Evolutionary conservation across 2,113 vertebrate genomes (phyloP).

Genomic region (Paedocypris sp.): DNA sequence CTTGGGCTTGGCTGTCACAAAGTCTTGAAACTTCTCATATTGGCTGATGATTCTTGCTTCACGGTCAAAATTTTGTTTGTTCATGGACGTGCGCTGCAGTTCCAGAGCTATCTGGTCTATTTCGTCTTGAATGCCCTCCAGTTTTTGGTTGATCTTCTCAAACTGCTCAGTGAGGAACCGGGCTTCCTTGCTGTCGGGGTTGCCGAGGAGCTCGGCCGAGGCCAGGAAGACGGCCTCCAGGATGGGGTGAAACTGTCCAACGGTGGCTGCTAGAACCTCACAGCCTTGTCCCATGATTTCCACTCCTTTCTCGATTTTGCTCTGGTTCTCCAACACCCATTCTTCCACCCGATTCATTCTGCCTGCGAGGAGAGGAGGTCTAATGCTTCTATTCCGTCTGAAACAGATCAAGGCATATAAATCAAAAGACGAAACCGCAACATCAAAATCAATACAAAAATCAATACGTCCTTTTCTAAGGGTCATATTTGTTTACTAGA

Average conservation of each 20-base stretch:
- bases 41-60: slow-evolving; percentile 65
- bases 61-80: slow-evolving; percentile 63
- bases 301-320: slow-evolving; percentile 65
- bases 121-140: slow-evolving; percentile 57
- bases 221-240: slow-evolving; percentile 63
- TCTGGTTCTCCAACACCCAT: slow-evolving; percentile 61
- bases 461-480: slow-evolving; percentile 28
- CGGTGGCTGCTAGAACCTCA: slow-evolving; percentile 59
- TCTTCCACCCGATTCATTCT: slow-evolving; percentile 62
- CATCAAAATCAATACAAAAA: slow-evolving; percentile 36
- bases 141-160: slow-evolving; percentile 53
- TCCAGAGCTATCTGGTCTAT: slow-evolving; percentile 55
- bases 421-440: slow-evolving; percentile 31
- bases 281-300: slow-evolving; percentile 64
- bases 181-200: slow-evolving; percentile 59
- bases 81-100: slow-evolving; percentile 50
- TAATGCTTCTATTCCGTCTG: slow-evolving; percentile 44
- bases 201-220: slow-evolving; percentile 57
- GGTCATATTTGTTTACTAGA: slow-evolving; percentile 34
- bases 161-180: slow-evolving; percentile 59
- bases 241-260: slow-evolving; percentile 64
- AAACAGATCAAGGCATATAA: slow-evolving; percentile 46
- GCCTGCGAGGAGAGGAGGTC: slow-evolving; percentile 26
- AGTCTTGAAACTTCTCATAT: slow-evolving; percentile 67
- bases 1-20: slow-evolving; percentile 59